phyloP scores from a whole-genome alignment of 2,113 vertebrate species.

The Bolborhynchus lineola region DNA sequence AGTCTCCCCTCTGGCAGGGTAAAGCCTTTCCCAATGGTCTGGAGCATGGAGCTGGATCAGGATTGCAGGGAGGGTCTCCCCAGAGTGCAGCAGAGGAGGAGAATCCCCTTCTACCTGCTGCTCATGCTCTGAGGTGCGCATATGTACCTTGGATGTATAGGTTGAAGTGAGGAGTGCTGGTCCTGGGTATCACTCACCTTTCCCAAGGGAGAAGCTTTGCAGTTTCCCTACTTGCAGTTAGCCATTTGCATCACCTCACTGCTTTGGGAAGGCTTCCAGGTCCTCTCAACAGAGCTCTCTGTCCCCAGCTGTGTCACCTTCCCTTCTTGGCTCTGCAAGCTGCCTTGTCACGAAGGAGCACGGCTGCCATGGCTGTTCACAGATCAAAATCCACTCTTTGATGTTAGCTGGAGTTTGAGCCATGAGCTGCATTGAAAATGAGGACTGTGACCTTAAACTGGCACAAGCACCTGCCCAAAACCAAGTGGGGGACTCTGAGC shows the following conservation, averaged over 20 bases:
- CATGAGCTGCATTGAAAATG: background rate
- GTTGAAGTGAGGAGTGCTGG: background rate
- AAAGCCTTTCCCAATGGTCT: background rate
- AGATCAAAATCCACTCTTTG: background rate
- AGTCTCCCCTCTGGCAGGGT: background rate
- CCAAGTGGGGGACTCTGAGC: background rate
- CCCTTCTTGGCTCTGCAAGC: background rate
- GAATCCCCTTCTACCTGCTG: too few species aligned
- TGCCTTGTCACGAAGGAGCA: background rate
- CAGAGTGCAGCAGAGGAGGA: too few species aligned
- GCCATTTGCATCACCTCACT: background rate
- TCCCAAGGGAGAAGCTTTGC: background rate
- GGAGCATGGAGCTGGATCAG: background rate
- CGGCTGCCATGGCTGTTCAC: background rate
- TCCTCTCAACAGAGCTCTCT: background rate
- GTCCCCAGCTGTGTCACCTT: slow-evolving; percentile 15
- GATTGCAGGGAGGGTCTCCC: background rate
- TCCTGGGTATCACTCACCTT: accelerated
- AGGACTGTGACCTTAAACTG: background rate
- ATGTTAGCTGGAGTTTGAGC: background rate
- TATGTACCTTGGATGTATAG: background rate
- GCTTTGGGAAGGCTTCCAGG: background rate
- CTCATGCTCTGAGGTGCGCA: too few species aligned
- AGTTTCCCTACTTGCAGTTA: background rate
- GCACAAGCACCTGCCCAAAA: background rate